Evolutionary conservation across 2,113 vertebrate genomes (phyloP).

Genomic region (Orientallactaga bullata): DNA sequence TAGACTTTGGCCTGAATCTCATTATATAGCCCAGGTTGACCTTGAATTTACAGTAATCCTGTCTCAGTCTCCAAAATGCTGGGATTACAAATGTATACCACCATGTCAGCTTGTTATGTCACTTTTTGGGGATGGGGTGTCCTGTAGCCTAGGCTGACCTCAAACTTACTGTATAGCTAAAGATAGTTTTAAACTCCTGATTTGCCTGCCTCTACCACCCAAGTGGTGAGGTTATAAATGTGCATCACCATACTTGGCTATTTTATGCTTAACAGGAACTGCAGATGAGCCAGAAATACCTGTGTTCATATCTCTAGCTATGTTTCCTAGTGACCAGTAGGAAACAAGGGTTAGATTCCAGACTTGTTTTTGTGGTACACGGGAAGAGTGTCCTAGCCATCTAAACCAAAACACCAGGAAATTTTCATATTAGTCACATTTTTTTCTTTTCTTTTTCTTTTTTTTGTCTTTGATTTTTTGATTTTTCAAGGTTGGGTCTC

Average conservation of each 20-base stretch:
- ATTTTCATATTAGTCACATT: not conserved
- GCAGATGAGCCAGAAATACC: not conserved
- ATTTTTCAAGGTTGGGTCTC: too few species aligned
- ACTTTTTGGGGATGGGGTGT: not conserved
- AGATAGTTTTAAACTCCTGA: not conserved
- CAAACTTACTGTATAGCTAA: not conserved
- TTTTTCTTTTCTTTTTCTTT: too few species aligned
- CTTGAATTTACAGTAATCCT: too few species aligned
- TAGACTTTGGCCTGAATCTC: too few species aligned
- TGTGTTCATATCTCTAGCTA: not conserved
- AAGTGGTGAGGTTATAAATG: not conserved
- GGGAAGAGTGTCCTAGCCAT: not conserved
- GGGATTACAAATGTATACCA: too few species aligned
- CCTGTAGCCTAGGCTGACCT: not conserved
- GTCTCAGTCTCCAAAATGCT: too few species aligned
- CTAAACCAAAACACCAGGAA: not conserved
- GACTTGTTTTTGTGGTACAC: not conserved
- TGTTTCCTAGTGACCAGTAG: not conserved
- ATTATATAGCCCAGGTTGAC: too few species aligned
- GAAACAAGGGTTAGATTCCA: not conserved
- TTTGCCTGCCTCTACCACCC: not conserved
- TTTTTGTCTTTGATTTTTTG: too few species aligned
- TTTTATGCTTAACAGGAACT: not conserved
- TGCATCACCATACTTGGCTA: not conserved
- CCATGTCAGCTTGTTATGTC: not conserved